phyloP scores from a whole-genome alignment of 2,888 invertebrate species.

The Frankliniella intonsa region DNA sequence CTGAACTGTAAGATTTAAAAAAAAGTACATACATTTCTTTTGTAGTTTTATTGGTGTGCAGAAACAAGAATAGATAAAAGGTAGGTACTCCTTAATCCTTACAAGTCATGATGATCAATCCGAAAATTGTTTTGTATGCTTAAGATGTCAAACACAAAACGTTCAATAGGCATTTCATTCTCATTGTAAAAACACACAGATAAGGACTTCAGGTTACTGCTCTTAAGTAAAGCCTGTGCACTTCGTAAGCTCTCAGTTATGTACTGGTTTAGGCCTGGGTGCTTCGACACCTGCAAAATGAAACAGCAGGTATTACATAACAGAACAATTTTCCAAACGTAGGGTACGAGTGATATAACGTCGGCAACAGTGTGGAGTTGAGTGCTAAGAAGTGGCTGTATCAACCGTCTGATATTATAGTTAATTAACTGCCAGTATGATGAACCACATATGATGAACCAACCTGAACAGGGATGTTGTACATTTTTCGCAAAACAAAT shows the following conservation, averaged over 20 bases:
- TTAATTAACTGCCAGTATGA: background rate
- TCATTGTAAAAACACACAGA: constrained; percentile 52
- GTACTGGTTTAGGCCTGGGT: constrained; percentile 63
- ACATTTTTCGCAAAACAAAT: constrained; percentile 59
- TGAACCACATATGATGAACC: constrained; percentile 29
- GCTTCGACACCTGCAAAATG: constrained; percentile 47
- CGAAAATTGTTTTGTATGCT: constrained; percentile 39
- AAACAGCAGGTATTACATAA: constrained; percentile 10
- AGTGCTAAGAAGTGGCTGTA: too few relatives aligned
- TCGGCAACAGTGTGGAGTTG: too few relatives aligned
- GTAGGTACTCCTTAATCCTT: background rate
- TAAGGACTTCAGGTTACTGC: constrained; percentile 51
- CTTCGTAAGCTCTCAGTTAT: constrained; percentile 54
- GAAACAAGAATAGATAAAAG: too few relatives aligned
- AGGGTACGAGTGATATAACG: background rate
- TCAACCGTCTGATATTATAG: too few relatives aligned
- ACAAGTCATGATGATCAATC: constrained; percentile 40
- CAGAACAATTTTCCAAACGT: background rate
- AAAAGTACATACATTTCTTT: background rate
- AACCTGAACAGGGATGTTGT: constrained; percentile 56
- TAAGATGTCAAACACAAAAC: constrained; percentile 49
- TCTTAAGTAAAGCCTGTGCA: constrained; percentile 51
- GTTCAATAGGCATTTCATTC: constrained; percentile 47
- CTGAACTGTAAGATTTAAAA: constrained; percentile 43
- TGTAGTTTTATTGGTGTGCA: too few relatives aligned